Conservation (phyloP, 1,140 invertebrate genomes). For the Ptiloglossa arizonensis region DNA sequence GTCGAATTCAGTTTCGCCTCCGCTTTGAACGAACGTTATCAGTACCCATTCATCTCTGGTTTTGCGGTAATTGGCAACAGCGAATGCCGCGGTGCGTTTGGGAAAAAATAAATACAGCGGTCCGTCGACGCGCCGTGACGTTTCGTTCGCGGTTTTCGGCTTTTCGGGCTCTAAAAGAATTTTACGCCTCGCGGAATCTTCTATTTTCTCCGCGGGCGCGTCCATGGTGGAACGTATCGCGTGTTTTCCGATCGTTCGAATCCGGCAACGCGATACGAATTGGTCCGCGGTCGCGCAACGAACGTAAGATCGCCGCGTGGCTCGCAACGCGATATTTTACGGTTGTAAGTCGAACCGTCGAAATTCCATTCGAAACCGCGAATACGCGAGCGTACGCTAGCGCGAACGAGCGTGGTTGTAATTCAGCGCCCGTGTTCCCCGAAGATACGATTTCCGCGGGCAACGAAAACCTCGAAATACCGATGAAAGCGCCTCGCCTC, state of each 20-base stretch:
- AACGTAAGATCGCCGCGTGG: constrained; percentile 2
- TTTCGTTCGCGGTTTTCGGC: not conserved
- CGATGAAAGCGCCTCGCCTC: not conserved
- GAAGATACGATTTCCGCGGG: not conserved
- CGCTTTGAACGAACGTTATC: constrained; percentile 19
- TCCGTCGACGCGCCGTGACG: not conserved
- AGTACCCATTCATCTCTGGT: constrained; percentile 10
- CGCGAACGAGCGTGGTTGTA: constrained; percentile 7
- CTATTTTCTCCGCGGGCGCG: not conserved
- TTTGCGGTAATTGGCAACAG: constrained; percentile 46
- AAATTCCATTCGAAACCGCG: constrained; percentile 16
- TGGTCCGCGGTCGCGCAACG: not conserved
- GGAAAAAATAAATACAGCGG: constrained; percentile 33
- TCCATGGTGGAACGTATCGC: not conserved
- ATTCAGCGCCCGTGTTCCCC: not conserved
- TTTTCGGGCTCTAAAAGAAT: no score
- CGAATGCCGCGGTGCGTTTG: constrained; percentile 15
- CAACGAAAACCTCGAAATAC: not conserved
- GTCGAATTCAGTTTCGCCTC: not conserved
- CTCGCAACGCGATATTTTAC: constrained; percentile 8
- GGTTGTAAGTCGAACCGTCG: constrained; percentile 11
- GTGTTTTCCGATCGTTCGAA: not conserved
- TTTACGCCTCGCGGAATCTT: not conserved
- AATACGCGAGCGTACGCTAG: constrained; percentile 1
- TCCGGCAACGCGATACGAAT: not conserved